Conservation (phyloP, 2,113 vertebrate species). For the Antigone vipio region DNA sequence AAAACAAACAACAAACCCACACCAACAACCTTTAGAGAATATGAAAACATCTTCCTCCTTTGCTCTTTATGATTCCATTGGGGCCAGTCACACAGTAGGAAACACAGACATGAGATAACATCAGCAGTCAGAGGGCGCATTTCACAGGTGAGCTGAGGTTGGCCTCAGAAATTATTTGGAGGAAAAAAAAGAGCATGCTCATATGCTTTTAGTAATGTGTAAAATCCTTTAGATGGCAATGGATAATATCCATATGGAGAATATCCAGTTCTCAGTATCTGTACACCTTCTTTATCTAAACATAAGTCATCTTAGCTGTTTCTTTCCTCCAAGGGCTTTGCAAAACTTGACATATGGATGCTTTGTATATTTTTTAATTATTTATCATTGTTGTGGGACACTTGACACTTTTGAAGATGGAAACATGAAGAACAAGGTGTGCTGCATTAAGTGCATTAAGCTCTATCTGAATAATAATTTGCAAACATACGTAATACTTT, state of each 20-base stretch:
- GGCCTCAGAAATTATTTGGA: background rate
- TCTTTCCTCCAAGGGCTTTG: background rate
- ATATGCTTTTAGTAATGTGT: background rate
- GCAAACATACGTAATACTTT: background rate
- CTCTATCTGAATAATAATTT: background rate
- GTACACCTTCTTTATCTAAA: background rate
- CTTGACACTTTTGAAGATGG: background rate
- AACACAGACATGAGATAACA: background rate
- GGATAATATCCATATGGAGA: background rate
- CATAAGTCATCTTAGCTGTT: background rate
- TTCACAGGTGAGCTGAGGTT: background rate
- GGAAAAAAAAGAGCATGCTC: background rate
- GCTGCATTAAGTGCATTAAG: background rate
- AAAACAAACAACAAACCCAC: no score
- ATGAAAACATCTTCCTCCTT: background rate
- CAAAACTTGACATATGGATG: background rate
- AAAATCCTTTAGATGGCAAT: background rate
- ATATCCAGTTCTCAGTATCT: background rate
- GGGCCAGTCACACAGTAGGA: background rate
- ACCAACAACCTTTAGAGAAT: background rate
- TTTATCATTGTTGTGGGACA: conserved; percentile 19
- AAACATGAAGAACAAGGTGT: background rate
- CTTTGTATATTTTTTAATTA: background rate
- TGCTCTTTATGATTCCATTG: background rate
- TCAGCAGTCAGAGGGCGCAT: background rate